Percentiles rank a stretch among this genome's conserved stretches.
These are phyloP conservation scores for Diuraphis noxia DNA, from an alignment of 1,140 invertebrate species.

Conservation along the genomic window DNA sequence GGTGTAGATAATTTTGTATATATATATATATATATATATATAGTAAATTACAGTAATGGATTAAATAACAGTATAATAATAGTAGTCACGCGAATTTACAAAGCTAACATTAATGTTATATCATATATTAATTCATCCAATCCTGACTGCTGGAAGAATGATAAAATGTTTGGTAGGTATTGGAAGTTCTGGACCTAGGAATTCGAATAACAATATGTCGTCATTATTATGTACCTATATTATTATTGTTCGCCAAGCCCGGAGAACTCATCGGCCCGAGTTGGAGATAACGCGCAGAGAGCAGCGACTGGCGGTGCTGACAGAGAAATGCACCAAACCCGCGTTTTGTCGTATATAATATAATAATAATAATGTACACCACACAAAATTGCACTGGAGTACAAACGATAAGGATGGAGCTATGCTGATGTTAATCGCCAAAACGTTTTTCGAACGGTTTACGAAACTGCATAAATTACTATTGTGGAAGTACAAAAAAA, in stretches of 20 bases:
- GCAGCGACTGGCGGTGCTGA: neutral
- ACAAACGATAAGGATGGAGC: neutral
- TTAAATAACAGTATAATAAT: neutral
- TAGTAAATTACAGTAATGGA: neutral
- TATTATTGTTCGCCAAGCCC: neutral
- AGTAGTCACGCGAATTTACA: too few species aligned
- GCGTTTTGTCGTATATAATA: neutral
- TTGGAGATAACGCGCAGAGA: neutral
- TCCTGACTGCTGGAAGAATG: neutral
- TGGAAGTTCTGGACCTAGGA: neutral
- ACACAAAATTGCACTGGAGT: neutral
- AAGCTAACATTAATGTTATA: too few species aligned
- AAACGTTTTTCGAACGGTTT: neutral
- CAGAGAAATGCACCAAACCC: neutral
- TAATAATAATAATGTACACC: neutral
- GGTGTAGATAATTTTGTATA: too few species aligned
- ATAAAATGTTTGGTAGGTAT: neutral
- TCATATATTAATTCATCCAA: too few species aligned
- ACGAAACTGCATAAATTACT: slow-evolving; percentile 7
- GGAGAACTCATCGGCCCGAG: neutral
- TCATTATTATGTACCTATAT: neutral
- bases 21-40: too few species aligned
- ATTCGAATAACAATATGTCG: neutral
- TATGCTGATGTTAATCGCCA: slow-evolving; percentile 1
- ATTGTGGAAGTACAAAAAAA: neutral